Evolutionary conservation across 2,888 invertebrate species (phyloP).

Genomic region (Oligia strigilis): DNA sequence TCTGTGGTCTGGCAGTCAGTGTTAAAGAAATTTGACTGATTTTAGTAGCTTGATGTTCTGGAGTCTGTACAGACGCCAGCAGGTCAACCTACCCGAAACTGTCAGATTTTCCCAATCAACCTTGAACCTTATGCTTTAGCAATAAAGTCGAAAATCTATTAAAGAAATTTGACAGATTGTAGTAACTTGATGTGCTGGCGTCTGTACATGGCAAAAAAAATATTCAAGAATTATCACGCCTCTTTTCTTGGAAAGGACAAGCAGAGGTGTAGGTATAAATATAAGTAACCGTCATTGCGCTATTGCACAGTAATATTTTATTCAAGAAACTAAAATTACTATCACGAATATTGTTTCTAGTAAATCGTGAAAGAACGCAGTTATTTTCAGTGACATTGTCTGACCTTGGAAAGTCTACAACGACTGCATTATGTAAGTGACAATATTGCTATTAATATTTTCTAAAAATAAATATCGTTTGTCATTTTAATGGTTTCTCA

Average conservation of each 20-base stretch:
- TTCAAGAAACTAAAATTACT: constrained; percentile 15
- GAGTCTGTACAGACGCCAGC: no score
- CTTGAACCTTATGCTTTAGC: no score
- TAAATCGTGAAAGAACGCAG: constrained; percentile 26
- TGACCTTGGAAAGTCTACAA: constrained; percentile 40
- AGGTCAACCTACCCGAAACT: no score
- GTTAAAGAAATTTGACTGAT: no score
- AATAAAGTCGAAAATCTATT: no score
- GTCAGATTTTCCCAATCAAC: no score
- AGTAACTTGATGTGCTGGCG: no score
- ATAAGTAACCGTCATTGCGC: not conserved
- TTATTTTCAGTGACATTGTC: constrained; percentile 21
- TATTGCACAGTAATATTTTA: not conserved
- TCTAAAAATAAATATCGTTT: constrained; percentile 14
- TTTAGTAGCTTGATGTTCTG: no score
- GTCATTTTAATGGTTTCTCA: not conserved
- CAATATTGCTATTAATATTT: constrained; percentile 15
- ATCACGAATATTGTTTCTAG: constrained; percentile 26
- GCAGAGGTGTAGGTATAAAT: not conserved
- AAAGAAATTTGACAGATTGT: no score
- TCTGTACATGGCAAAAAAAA: not conserved
- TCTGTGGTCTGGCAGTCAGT: no score
- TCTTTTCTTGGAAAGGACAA: not conserved
- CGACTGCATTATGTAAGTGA: constrained; percentile 29
- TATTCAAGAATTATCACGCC: not conserved